Conservation (phyloP, 2,888 invertebrate genomes). For the Dastarcus helophoroides region DNA sequence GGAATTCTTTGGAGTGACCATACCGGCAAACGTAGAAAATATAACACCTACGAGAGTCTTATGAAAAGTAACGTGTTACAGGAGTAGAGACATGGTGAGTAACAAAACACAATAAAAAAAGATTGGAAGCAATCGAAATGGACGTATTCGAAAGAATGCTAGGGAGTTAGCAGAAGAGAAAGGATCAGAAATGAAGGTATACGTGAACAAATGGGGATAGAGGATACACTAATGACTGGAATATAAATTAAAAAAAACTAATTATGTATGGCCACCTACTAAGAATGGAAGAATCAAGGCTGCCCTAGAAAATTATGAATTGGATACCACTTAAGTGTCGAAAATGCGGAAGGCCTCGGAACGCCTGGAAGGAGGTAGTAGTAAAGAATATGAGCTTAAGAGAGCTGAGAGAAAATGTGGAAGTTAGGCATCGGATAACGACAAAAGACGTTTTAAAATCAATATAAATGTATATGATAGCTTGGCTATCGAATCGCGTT, state of each 20-base stretch:
- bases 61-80: constrained; percentile 8
- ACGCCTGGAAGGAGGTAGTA: constrained; percentile 9
- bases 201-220: constrained; percentile 4
- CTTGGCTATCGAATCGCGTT: too few relatives aligned
- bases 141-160: constrained; percentile 8
- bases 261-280: constrained; percentile 9
- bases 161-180: constrained; percentile 10
- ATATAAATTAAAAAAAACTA: constrained; percentile 7
- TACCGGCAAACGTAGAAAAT: constrained; percentile 7
- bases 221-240: constrained; percentile 4
- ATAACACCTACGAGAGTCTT: constrained; percentile 9
- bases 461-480: too few relatives aligned
- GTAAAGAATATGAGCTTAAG: constrained; percentile 9
- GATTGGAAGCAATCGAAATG: constrained; percentile 10
- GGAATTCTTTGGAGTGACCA: constrained; percentile 7
- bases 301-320: constrained; percentile 5
- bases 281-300: constrained; percentile 7
- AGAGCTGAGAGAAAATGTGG: constrained; percentile 7
- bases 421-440: constrained; percentile 20
- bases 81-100: constrained; percentile 10
- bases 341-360: constrained; percentile 9
- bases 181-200: constrained; percentile 6
- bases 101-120: constrained; percentile 8
- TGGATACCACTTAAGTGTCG: constrained; percentile 5
- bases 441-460: too few relatives aligned